Base-by-base conservation (phyloP, 1,140 invertebrate species). In the Scaptodrosophila lebanonensis region DNA sequence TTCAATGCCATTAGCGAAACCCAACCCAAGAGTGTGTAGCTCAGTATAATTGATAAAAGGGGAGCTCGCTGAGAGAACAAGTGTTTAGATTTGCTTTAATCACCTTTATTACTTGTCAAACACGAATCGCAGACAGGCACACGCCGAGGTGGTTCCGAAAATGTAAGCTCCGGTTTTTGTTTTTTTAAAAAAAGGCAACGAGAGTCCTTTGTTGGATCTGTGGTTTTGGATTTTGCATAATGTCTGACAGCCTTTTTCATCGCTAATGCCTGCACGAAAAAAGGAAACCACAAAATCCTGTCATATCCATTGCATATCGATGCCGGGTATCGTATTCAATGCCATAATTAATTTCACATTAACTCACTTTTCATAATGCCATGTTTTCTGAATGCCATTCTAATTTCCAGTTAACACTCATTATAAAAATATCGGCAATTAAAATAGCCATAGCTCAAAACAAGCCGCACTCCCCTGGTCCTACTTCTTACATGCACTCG, bases 41-140 rank as follows among this genome's bases (percentile, higher is more conserved):
- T 53, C n/a, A 18, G 20, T 38, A 17, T 35, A 44, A 33, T 30
- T 54, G 48, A 12, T n/a, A n/a, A n/a, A n/a, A n/a, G n/a, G n/a
- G n/a, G n/a, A n/a, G n/a, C n/a, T n/a, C n/a, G n/a, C n/a, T n/a
- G n/a, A n/a, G n/a, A n/a, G n/a, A 59, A 58, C 73, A 64, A 65
- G 73, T 66, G 64, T 68, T 77, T 77, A 56, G 68, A 79, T 79
- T 73, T 73, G 64, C 59, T 79, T 77, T 69, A 79, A 82, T 79
- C 73, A 79, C 68, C 54, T 73, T 79, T 73, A 79, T 79, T 68
- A 73, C 64, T 79, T 79, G 75, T 79, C 66, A 69, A 79, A 79
- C 75, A 79, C 40, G 68, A 79, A 58, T 68, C 35, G 68, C 16
- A 58, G 68, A 40, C 40, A 36, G 72, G 72, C 53, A 57, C 51